Conservation (phyloP, 37 sponge, comb jelly and placozoan genomes). For the Ephydatia muelleri region DNA sequence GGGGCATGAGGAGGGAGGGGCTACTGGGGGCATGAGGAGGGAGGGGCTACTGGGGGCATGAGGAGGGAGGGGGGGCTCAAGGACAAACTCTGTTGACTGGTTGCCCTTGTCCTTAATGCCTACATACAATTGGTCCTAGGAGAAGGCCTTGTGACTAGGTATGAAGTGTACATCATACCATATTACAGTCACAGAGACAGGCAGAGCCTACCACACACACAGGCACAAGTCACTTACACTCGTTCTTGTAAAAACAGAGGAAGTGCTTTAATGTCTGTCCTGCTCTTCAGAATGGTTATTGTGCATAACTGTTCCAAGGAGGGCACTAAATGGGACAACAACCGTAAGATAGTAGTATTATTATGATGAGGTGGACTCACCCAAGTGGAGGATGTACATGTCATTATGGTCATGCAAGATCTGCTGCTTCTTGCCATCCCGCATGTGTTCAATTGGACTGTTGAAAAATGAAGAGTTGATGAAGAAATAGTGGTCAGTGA, state of each 20-base stretch:
- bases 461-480: background rate
- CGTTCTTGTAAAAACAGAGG: constrained; percentile 18
- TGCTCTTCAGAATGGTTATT: constrained; percentile 24
- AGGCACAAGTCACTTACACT: constrained; percentile 10
- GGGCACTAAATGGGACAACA: constrained; percentile 23
- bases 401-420: constrained; percentile 57
- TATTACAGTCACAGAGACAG: too few species aligned
- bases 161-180: too few species aligned
- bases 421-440: constrained; percentile 17
- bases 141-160: too few species aligned
- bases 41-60: too few species aligned
- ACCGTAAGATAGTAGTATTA: background rate
- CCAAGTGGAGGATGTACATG: constrained; percentile 41
- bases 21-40: too few species aligned
- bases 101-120: too few species aligned
- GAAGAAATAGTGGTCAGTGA: background rate
- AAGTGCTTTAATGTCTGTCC: background rate
- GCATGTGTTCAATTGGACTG: constrained; percentile 15
- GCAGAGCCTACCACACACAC: too few species aligned
- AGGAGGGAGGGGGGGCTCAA: too few species aligned
- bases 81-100: too few species aligned
- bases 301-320: constrained; percentile 42
- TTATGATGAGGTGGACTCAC: constrained; percentile 22
- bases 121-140: too few species aligned
- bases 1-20: too few species aligned